Percentiles rank a stretch among this genome's conserved stretches.
These are phyloP conservation scores for Panagrolaimus sp. DNA, from an alignment of 1,140 invertebrate species.

Conservation along the genomic window DNA sequence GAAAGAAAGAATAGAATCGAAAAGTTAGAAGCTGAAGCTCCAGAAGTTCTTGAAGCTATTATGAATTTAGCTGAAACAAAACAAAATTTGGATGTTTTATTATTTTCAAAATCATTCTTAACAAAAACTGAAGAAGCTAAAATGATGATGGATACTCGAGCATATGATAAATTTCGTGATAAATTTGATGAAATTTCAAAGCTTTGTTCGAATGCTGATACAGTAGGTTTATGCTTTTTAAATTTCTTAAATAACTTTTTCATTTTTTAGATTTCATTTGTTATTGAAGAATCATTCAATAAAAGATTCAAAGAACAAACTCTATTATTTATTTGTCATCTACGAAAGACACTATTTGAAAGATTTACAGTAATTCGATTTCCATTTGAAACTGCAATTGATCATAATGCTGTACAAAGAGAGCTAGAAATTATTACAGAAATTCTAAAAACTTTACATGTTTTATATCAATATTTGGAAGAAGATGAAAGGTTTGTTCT, in stretches of 20 bases:
- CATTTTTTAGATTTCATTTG: neutral
- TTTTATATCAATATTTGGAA: neutral
- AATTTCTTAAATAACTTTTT: no score
- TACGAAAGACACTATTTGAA: neutral
- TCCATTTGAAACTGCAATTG: slow-evolving; percentile 21
- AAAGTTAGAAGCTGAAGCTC: neutral
- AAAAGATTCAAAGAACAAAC: neutral
- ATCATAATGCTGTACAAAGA: slow-evolving; percentile 2
- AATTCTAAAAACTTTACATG: slow-evolving; percentile 12
- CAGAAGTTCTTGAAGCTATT: neutral
- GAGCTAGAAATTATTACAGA: neutral
- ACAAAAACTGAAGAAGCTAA: neutral
- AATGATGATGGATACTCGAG: neutral
- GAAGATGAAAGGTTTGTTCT: slow-evolving; percentile 3
- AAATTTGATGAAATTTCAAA: slow-evolving; percentile 11
- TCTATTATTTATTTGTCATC: neutral
- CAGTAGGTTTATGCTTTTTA: neutral
- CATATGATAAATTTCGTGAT: neutral
- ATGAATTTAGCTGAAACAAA: neutral
- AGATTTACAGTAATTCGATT: slow-evolving; percentile 16
- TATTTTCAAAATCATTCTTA: neutral
- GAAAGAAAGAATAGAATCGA: neutral
- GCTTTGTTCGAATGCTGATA: neutral
- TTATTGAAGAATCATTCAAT: neutral
- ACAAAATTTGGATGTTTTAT: neutral